A percentile compares a stretch with the other conserved stretches of the same genome.
These are phyloP conservation scores for Mimas tiliae DNA, from an alignment of 2,888 invertebrate species.

Conservation along the genomic window DNA sequence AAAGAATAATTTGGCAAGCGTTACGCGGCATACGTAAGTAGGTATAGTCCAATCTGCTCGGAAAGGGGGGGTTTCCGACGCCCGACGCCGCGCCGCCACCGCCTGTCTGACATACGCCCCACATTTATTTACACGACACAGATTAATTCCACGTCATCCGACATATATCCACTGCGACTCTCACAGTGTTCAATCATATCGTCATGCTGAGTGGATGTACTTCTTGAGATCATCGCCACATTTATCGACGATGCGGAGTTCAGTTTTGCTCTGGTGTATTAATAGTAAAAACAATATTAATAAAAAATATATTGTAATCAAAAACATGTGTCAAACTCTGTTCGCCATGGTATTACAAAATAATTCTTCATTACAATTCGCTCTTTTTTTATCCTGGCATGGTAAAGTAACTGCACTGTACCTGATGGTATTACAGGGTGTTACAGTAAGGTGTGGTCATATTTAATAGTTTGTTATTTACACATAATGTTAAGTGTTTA, in stretches of 20 bases:
- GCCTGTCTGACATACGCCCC: constrained; percentile 63
- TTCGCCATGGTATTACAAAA: too few relatives aligned
- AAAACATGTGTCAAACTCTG: too few relatives aligned
- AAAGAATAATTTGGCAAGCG: constrained; percentile 62
- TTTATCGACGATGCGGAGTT: not conserved
- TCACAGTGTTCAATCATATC: constrained; percentile 61
- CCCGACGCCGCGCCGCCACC: constrained; percentile 52
- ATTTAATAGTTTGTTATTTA: too few relatives aligned
- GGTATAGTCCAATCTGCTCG: constrained; percentile 55
- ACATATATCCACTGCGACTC: constrained; percentile 63
- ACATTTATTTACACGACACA: constrained; percentile 77
- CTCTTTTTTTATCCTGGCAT: too few relatives aligned
- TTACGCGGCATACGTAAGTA: constrained; percentile 46
- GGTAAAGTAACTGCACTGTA: too few relatives aligned
- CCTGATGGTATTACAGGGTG: too few relatives aligned
- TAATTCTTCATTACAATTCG: too few relatives aligned
- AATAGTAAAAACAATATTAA: not conserved
- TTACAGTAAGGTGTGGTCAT: too few relatives aligned
- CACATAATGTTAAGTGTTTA: too few relatives aligned
- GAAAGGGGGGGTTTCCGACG: constrained; percentile 49
- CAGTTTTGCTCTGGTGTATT: not conserved
- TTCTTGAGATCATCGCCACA: constrained; percentile 35
- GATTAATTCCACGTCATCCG: constrained; percentile 76
- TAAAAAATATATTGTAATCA: too few relatives aligned
- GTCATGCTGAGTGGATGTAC: constrained; percentile 46